Evolutionary conservation across 2,113 vertebrate species (phyloP).

Genomic region (Thalassarche chlororhynchos): DNA sequence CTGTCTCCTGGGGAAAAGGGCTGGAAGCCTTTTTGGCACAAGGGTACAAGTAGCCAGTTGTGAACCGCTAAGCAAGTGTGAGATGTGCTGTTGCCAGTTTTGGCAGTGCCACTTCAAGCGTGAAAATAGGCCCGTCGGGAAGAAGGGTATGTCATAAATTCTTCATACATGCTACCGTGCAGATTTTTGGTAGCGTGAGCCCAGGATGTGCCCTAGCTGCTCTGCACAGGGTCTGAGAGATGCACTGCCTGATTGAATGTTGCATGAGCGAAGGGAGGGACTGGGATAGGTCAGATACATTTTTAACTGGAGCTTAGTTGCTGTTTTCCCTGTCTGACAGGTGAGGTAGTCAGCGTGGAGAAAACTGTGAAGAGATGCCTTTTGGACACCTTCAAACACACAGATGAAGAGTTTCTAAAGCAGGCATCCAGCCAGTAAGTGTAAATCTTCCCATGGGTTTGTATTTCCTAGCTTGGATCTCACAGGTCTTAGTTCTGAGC

Average conservation of each 20-base stretch:
- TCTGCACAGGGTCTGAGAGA: not conserved
- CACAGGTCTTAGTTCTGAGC: not conserved
- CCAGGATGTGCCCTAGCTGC: not conserved
- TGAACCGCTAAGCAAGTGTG: not conserved
- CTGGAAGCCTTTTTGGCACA: not conserved
- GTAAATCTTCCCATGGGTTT: not conserved
- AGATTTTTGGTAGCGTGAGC: not conserved
- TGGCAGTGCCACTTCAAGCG: not conserved
- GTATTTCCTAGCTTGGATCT: not conserved
- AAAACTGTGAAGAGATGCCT: constrained; percentile 92
- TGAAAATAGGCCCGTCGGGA: not conserved
- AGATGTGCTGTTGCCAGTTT: not conserved
- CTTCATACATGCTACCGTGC: accelerated
- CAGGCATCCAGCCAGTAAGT: constrained; percentile 97
- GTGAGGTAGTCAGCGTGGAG: constrained; percentile 86
- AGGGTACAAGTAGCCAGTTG: not conserved
- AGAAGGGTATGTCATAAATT: not conserved
- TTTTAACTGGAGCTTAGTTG: not conserved
- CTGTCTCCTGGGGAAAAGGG: not conserved
- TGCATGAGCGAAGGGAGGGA: not conserved
- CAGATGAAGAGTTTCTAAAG: constrained; percentile 95
- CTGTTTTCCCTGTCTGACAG: constrained; percentile 65
- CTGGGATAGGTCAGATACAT: not conserved
- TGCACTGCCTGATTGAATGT: not conserved
- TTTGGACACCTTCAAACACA: constrained; percentile 91